Evolutionary conservation across 2,113 vertebrate genomes (phyloP).

Genomic region (Axis porcinus): DNA sequence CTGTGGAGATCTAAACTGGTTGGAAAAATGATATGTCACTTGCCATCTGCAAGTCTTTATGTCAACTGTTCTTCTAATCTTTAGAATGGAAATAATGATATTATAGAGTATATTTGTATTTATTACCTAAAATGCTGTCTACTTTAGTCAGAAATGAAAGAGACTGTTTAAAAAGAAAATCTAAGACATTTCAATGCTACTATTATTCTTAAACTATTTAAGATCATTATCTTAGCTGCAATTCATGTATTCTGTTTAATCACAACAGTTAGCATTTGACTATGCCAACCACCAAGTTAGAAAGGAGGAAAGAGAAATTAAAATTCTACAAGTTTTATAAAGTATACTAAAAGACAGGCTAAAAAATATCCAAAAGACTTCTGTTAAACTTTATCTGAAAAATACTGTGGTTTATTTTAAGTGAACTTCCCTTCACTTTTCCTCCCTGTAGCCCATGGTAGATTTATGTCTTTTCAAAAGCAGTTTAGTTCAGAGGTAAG

Average conservation of each 20-base stretch:
- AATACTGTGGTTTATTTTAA: constrained; percentile 50
- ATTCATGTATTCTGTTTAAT: neutral
- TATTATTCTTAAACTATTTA: neutral
- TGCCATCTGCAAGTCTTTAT: neutral
- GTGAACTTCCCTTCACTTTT: constrained; percentile 57
- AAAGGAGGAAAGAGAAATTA: neutral
- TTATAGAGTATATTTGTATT: neutral
- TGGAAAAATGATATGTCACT: neutral
- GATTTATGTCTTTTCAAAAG: constrained; percentile 54
- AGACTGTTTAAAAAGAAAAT: neutral
- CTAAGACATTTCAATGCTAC: neutral
- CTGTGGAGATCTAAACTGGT: neutral
- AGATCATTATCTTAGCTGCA: neutral
- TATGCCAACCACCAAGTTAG: neutral
- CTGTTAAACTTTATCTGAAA: constrained; percentile 57
- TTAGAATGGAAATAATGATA: neutral
- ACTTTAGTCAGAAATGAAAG: neutral
- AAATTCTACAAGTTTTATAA: neutral
- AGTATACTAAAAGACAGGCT: neutral
- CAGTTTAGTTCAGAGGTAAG: constrained; percentile 73
- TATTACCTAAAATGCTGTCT: neutral
- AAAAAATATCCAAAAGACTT: constrained; percentile 2
- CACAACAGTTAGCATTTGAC: neutral
- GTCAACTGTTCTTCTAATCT: neutral
- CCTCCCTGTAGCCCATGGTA: neutral